Base-by-base conservation (phyloP, 2,113 vertebrate species). In the Dasyprocta punctata region DNA sequence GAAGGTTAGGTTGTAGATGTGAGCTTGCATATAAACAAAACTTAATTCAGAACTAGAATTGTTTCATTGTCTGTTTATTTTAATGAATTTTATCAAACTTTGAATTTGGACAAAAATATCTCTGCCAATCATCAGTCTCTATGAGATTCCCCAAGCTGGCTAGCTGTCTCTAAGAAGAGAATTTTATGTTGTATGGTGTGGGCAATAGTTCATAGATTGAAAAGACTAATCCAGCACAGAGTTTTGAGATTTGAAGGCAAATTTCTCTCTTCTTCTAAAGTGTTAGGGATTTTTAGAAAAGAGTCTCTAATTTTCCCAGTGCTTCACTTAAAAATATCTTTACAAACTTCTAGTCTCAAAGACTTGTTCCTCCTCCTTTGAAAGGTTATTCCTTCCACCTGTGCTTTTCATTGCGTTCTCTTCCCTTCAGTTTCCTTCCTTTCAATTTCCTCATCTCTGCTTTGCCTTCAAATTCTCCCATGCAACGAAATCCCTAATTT, bases 1-100 rank as follows among this genome's bases (percentile, higher is more conserved):
- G 63, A 83, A 92, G 30, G 80, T 94, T 92, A 94, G 95, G 89
- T 73, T 44, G 38, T 90, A 77, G 87, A 61, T 92, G 73, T 13
- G 12, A 92, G 97, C 97, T 94, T 96, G 83, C 86, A 97, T 95
- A 96, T 92, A 92, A 97, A 92, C 93, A 97, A 97, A 98, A 95
- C 80, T 93, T 92, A 96, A 77, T 69, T 90, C 71, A 92, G 54
- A 89, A 38, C 20, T 95, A 94, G 86, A 20, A 44, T 69, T 93
- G 24, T 89, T 95, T 97, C 24, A 80, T 91, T 86, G 41, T 90
- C 82, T 88, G 71, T 95, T 97, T 93, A 88, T 90, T 94, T 96
- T 94, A 93, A 93, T 94, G n/a, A 86, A 92, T 56, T 94, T 78
- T 47, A 80, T 85, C 88, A 96, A 97, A 96, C 86, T 96, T 90